Evolutionary conservation across 2,888 invertebrate species (phyloP).

Genomic region (Hirudinaria manillensis): DNA sequence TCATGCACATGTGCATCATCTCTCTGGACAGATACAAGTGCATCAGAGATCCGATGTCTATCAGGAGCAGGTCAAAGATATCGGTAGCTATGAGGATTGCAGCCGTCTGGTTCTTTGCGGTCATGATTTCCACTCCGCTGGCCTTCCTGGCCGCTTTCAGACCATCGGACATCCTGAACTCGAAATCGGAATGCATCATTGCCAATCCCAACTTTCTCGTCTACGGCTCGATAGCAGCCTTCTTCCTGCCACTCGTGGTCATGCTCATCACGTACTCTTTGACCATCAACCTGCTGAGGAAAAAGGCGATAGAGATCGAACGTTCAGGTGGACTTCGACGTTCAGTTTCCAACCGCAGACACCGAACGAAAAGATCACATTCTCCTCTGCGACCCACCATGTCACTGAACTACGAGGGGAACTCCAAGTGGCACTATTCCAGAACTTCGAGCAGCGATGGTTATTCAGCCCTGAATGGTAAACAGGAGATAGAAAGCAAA

Average conservation of each 20-base stretch:
- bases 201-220: conserved; percentile 60
- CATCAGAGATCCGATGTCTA: conserved; percentile 69
- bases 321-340: conserved; percentile 26
- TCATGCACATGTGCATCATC: conserved; percentile 60
- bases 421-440: neutral
- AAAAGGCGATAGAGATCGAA: conserved; percentile 34
- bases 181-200: conserved; percentile 51
- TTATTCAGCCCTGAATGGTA: neutral
- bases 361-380: conserved; percentile 20
- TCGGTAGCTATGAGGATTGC: conserved; percentile 69
- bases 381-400: conserved; percentile 8
- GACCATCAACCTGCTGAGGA: conserved; percentile 77
- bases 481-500: neutral
- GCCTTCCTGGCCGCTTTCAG: conserved; percentile 58
- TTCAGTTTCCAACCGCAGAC: conserved; percentile 18
- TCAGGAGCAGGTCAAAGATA: conserved; percentile 49
- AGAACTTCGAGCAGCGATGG: neutral
- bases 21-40: conserved; percentile 71
- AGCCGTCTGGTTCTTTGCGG: conserved; percentile 84
- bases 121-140: conserved; percentile 56
- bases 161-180: conserved; percentile 60
- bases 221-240: conserved; percentile 87
- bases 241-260: conserved; percentile 87
- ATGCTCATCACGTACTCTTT: conserved; percentile 91
- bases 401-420: conserved; percentile 9